These are phyloP conservation scores for Desmophyllum pertusum DNA, from an alignment of 92 coral and sea anemone genomes.

Conservation along the genomic window DNA sequence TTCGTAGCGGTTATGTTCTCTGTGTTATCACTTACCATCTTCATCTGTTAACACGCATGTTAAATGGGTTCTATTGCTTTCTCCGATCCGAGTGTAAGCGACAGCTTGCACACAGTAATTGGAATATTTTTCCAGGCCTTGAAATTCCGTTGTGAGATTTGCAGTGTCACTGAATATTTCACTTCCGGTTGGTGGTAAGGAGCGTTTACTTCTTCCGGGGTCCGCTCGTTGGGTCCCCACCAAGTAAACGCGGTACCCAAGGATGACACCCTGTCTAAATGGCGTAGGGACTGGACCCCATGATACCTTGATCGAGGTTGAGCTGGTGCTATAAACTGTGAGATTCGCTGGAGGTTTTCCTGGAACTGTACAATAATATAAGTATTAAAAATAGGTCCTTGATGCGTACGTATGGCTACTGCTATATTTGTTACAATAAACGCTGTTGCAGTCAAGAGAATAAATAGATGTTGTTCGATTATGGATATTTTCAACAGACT, in stretches of 20 bases:
- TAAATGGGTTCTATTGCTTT: background rate
- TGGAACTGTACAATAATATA: background rate
- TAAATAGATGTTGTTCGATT: too few relatives aligned
- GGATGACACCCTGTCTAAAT: conserved; percentile 27
- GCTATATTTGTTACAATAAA: background rate
- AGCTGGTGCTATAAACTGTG: conserved; percentile 1
- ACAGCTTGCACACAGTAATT: conserved; percentile 16
- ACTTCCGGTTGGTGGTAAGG: background rate
- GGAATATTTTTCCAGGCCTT: conserved; percentile 11
- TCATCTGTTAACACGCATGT: conserved; percentile 17
- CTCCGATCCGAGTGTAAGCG: conserved; percentile 14
- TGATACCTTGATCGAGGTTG: conserved; percentile 13
- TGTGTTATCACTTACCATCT: background rate
- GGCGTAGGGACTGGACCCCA: conserved; percentile 34
- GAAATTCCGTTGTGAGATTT: conserved; percentile 22
- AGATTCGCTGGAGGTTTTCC: background rate
- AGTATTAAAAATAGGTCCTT: background rate
- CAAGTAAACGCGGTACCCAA: conserved; percentile 25
- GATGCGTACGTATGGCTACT: background rate
- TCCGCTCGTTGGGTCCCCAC: background rate
- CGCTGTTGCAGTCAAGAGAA: background rate
- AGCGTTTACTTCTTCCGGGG: background rate
- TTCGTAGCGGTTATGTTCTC: too few relatives aligned
- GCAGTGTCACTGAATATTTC: background rate
- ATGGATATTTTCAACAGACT: too few relatives aligned